phyloP scores from a whole-genome alignment of 2,888 invertebrate genomes.

The Melolontha melolontha region DNA sequence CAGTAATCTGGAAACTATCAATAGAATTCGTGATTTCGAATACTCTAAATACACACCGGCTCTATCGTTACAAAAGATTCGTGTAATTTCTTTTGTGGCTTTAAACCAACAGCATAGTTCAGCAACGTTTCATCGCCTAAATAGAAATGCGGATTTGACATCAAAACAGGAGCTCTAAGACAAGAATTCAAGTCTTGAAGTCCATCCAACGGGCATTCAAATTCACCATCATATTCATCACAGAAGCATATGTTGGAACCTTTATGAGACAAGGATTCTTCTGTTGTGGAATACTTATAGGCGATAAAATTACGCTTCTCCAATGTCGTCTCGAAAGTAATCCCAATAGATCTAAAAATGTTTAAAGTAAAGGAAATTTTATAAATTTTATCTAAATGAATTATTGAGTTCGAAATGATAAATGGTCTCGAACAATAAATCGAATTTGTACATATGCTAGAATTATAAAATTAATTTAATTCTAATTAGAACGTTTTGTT shows the following conservation, averaged over 20 bases:
- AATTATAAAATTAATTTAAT: too few species aligned
- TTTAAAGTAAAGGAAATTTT: too few species aligned
- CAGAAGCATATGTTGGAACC: conserved; percentile 70
- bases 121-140: conserved; percentile 69
- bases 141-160: conserved; percentile 77
- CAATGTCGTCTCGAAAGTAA: conserved; percentile 63
- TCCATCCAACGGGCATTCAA: conserved; percentile 69
- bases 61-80: conserved; percentile 72
- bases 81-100: conserved; percentile 69
- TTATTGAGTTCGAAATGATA: too few species aligned
- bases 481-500: too few species aligned
- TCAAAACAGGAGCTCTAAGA: conserved; percentile 72
- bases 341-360: conserved; percentile 66
- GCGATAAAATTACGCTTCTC: conserved; percentile 51
- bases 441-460: too few species aligned
- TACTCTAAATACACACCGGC: conserved; percentile 65
- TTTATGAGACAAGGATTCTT: conserved; percentile 64
- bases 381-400: too few species aligned
- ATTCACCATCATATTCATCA: conserved; percentile 62
- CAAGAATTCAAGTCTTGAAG: conserved; percentile 68
- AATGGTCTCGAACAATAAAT: too few species aligned
- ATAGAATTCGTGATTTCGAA: not conserved
- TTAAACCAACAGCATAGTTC: conserved; percentile 68
- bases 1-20: conserved; percentile 66
- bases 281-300: conserved; percentile 67